phyloP scores from a whole-genome alignment of 1,140 invertebrate genomes.

The Drosophila truncata region DNA sequence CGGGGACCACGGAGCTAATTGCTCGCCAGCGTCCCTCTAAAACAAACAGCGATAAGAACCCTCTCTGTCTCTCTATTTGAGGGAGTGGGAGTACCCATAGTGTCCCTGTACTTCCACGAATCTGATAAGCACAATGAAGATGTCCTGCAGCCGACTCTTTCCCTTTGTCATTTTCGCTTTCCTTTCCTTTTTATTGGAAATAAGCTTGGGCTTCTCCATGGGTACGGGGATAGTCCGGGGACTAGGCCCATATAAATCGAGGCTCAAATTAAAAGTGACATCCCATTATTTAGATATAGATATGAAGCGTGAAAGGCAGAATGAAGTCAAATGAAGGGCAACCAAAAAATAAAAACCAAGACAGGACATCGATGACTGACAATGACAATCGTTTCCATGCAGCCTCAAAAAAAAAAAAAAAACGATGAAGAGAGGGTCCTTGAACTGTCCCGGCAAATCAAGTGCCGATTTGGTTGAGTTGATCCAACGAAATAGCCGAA shows the following conservation, averaged over 20 bases:
- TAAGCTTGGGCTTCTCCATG: constrained; percentile 33
- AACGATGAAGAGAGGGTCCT: constrained; percentile 18
- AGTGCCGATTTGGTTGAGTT: constrained; percentile 17
- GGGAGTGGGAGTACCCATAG: constrained; percentile 11
- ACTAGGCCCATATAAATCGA: constrained; percentile 63
- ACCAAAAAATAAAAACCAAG: constrained; percentile 16
- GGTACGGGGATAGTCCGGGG: constrained; percentile 1
- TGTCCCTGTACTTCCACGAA: constrained; percentile 45
- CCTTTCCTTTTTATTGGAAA: constrained; percentile 69
- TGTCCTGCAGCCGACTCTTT: constrained; percentile 13
- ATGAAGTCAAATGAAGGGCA: constrained; percentile 60
- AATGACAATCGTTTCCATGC: constrained; percentile 46
- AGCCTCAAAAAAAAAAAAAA: constrained; percentile 5
- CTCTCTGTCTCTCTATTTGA: not conserved
- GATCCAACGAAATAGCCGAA: constrained; percentile 6
- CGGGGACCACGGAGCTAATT: constrained; percentile 65
- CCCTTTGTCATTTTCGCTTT: constrained; percentile 19
- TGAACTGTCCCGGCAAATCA: constrained; percentile 14
- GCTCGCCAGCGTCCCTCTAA: constrained; percentile 36
- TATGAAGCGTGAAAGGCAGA: constrained; percentile 41
- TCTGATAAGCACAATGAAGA: constrained; percentile 71
- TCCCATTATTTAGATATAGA: constrained; percentile 74
- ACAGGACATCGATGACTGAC: constrained; percentile 37
- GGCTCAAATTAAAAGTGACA: constrained; percentile 79
- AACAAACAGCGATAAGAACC: constrained; percentile 25